Base-by-base conservation (phyloP, 53 echinoderm and acorn worm species). In the Astropecten irregularis region DNA sequence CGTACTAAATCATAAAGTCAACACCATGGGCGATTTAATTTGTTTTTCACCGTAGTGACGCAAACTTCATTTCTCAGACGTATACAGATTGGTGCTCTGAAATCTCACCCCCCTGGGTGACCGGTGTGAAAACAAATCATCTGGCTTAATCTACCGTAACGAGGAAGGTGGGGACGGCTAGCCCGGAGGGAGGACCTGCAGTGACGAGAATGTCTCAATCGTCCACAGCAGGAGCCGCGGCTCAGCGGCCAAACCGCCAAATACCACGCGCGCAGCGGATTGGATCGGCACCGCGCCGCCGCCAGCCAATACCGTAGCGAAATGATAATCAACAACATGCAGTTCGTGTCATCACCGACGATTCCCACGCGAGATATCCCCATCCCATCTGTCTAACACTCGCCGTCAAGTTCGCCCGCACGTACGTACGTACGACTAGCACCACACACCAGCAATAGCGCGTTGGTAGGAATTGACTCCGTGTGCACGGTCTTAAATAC, bases 81-180 rank as follows among this genome's bases (percentile, higher is more conserved):
- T n/a, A n/a, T n/a, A n/a, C n/a, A n/a, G n/a, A n/a, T n/a, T n/a
- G n/a, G n/a, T n/a, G n/a, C n/a, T n/a, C n/a, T n/a, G n/a, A n/a
- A n/a, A n/a, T n/a, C n/a, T 51, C 71, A 50, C 35, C 33, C 28
- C 71, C 50, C 8, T 16, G 34, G 52, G 71, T 29, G 19, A 28
- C 71, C 9, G 20, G 71, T 71, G 71, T 14, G 52, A 71, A 71
- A 71, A 71, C 51, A 71, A 71, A 71, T 71, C 71, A 71, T 42
- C 71, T 44, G 22, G 52, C 71, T 52, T 71, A 50, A 71, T 71
- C 71, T 50, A 2, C 49, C 35, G n/a, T 50, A 52, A 52, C 19
- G 49, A 15, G 44, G 52, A 36, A 71, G 71, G 34, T 71, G 53
- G 71, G n/a, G 33, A 53, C 22, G 10, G 14, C 49, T 29, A 8